phyloP scores from a whole-genome alignment of 37 sponge, comb jelly and placozoan species.

The Tethya wilhelma region DNA sequence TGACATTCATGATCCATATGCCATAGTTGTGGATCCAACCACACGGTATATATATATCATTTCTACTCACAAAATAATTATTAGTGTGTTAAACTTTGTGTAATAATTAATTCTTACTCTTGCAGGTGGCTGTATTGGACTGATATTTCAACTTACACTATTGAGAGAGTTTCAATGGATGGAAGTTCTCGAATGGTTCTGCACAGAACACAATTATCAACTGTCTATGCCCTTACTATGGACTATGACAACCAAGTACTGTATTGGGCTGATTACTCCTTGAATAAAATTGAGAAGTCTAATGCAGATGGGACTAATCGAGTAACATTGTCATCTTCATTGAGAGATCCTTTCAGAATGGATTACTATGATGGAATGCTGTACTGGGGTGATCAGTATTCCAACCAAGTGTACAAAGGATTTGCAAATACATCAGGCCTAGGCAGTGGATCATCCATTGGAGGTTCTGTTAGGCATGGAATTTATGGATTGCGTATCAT shows the following conservation, averaged over 20 bases:
- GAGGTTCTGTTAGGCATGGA: not conserved
- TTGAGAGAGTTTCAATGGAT: conserved; percentile 69
- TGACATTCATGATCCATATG: not conserved
- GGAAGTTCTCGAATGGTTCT: conserved; percentile 39
- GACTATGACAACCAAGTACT: conserved; percentile 23
- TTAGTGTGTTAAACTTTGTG: too few species aligned
- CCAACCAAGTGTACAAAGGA: not conserved
- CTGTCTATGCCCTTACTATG: conserved; percentile 18
- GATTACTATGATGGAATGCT: conserved; percentile 22
- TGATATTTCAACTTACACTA: conserved; percentile 44
- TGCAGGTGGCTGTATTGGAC: conserved; percentile 61
- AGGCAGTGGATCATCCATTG: conserved; percentile 7
- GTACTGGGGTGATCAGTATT: conserved; percentile 6
- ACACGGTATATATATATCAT: conserved; percentile 36
- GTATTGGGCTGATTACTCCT: conserved; percentile 27
- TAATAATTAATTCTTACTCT: too few species aligned
- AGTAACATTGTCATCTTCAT: not conserved
- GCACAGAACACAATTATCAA: not conserved
- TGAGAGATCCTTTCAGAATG: conserved; percentile 1
- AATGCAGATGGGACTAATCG: conserved; percentile 32
- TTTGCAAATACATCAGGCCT: not conserved
- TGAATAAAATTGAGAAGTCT: conserved; percentile 24
- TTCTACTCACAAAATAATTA: too few species aligned
- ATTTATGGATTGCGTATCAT: not conserved
- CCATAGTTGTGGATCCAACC: conserved; percentile 40